Conservation (phyloP, 2,888 invertebrate genomes). For the Leptopilina myrica region DNA sequence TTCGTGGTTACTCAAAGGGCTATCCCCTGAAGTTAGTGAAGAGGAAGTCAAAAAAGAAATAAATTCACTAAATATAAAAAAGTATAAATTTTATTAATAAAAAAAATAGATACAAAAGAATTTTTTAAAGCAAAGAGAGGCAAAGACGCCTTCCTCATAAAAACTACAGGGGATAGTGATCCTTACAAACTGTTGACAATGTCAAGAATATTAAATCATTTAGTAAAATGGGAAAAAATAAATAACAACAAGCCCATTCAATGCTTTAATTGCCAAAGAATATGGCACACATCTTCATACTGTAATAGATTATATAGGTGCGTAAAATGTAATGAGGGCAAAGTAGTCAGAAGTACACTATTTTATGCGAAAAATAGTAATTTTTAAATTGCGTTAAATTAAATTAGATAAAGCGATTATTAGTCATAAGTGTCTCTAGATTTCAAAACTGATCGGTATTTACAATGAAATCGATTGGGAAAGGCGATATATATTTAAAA, state of each 20-base stretch:
- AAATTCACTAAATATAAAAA: neutral
- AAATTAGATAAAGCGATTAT: no score
- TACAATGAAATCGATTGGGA: no score
- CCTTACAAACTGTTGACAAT: neutral
- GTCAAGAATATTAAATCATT: neutral
- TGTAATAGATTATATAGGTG: slow-evolving; percentile 49
- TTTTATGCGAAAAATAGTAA: no score
- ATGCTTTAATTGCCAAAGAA: slow-evolving; percentile 52
- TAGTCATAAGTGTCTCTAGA: no score
- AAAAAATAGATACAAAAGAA: neutral
- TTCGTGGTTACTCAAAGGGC: no score
- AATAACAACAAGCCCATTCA: slow-evolving; percentile 45
- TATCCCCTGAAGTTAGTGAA: no score
- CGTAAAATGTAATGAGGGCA: slow-evolving; percentile 44
- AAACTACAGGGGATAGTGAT: neutral
- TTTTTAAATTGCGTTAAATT: no score
- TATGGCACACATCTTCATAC: slow-evolving; percentile 44
- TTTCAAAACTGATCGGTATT: no score
- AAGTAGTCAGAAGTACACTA: no score
- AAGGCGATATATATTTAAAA: no score
- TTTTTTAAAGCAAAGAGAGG: neutral
- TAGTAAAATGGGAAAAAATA: slow-evolving; percentile 47
- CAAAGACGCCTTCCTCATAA: neutral
- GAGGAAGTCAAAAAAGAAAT: no score
- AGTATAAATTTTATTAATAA: neutral